Evolutionary conservation across 2,113 vertebrate genomes (phyloP), one percentile per base, ranked within the genome.

Genomic region (Platysternon megacephalum): DNA sequence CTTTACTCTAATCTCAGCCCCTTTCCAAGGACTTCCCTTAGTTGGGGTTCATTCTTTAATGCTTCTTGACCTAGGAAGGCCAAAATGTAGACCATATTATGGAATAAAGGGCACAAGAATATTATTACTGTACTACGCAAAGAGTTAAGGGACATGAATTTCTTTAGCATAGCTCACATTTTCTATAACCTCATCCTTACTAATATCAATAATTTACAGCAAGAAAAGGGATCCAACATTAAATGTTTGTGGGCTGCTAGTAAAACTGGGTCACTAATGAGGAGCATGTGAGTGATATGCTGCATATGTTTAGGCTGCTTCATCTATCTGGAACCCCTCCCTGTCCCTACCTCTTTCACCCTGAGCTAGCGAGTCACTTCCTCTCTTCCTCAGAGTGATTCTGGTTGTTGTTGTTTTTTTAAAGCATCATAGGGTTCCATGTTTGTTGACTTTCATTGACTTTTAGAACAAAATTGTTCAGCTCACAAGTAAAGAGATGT

Each of bases 341-440:
- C 39, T 91, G 86, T 21, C 82, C 74, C 76, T 88, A 39, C 28
- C 84, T 58, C 17, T 65, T 84, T n/a, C 52, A 35, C 53, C 44
- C 44, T 48, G 83, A 79, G 81, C 51, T 65, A 1, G 6, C 80
- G 94, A 95, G 81, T 94, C 92, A 74, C 81, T 91, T 95, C 81
- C 85, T 26, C 12, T 76, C 89, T 92, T 85, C 87, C 52, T 92
- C 55, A 72, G 87, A 89, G 86, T 82, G 82, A 49, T 11, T 82
- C 79, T 93, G 53, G 52, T 53, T 53, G 52, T 21, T 53, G n/a
- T n/a, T n/a, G n/a, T 44, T 85, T 39, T 65, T 68, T 68, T 9
- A 84, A 2, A 5, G 6, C 12, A 44, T 87, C 49, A 81, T 19
- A 84, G 55, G 56, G 89, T 0, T n/a, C 44, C 0, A 1, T 89